phyloP scores from a whole-genome alignment of 2,888 invertebrate species.

The Allophyes oxyacanthae region DNA sequence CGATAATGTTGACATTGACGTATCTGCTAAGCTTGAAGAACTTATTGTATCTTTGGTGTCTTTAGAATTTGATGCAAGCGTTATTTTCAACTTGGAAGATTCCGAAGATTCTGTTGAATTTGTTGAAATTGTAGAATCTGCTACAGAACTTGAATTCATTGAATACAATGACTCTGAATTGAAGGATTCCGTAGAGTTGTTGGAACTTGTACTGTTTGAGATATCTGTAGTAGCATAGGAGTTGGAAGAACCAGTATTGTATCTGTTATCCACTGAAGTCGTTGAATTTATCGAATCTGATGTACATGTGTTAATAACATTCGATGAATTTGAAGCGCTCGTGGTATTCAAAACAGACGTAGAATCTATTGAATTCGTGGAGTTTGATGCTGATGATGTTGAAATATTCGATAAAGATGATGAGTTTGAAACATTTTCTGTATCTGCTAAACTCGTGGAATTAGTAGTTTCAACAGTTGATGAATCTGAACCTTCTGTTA shows the following conservation, averaged over 20 bases:
- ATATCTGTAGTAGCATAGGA: neutral
- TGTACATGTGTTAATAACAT: conserved; percentile 12
- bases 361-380: conserved; percentile 17
- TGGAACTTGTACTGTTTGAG: conserved; percentile 16
- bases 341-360: conserved; percentile 11
- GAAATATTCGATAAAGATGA: conserved; percentile 6
- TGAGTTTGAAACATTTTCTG: conserved; percentile 16
- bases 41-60: conserved; percentile 11
- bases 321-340: conserved; percentile 16
- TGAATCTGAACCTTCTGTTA: conserved; percentile 16
- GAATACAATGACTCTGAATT: conserved; percentile 11
- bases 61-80: conserved; percentile 15
- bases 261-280: conserved; percentile 3
- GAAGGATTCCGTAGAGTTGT: conserved; percentile 4
- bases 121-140: conserved; percentile 5
- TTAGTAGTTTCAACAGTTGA: conserved; percentile 2
- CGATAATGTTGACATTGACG: conserved; percentile 3
- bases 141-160: conserved; percentile 12
- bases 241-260: conserved; percentile 4
- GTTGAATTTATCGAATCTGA: conserved; percentile 26
- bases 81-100: conserved; percentile 11
- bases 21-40: conserved; percentile 7
- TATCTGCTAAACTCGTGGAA: conserved; percentile 2
- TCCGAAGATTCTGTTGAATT: conserved; percentile 4
- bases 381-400: conserved; percentile 22